A percentile compares a stretch with the other conserved stretches of the same genome.
Conservation (phyloP, 1,140 invertebrate genomes). For the Microplitis mediator region DNA sequence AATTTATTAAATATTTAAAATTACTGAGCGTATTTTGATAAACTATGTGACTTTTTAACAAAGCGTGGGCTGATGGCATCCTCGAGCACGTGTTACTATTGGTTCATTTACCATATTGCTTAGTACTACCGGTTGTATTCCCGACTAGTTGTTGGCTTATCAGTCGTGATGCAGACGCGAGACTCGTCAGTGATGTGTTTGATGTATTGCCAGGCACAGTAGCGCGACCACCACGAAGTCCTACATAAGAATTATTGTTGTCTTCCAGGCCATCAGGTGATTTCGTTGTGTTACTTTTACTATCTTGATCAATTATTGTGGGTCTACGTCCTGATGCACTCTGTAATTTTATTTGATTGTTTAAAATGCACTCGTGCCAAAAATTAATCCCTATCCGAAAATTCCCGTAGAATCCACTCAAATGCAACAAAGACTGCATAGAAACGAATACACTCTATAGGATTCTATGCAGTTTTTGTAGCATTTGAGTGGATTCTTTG, state of each 20-base stretch:
- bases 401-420: no score
- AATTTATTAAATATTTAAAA: not conserved
- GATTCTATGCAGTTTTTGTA: no score
- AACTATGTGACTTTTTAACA: conserved; percentile 1
- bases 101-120: conserved; percentile 50
- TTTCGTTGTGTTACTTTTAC: conserved; percentile 37
- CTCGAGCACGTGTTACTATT: conserved; percentile 20
- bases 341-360: conserved; percentile 1
- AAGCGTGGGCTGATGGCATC: conserved; percentile 2
- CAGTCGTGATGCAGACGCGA: conserved; percentile 73
- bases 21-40: not conserved
- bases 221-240: conserved; percentile 56
- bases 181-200: conserved; percentile 57
- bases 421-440: no score
- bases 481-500: no score
- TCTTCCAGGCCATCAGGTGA: conserved; percentile 42
- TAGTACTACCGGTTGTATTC: conserved; percentile 60
- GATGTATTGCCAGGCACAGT: conserved; percentile 57
- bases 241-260: conserved; percentile 50
- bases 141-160: conserved; percentile 80
- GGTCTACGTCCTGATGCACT: conserved; percentile 10
- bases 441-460: no score
- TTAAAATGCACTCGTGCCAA: not conserved
- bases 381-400: no score
- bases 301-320: conserved; percentile 37